A percentile compares a stretch with the other conserved stretches of the same genome.
Conservation (phyloP, 2,888 invertebrate species). For the Cataglyphis altisquamis region DNA sequence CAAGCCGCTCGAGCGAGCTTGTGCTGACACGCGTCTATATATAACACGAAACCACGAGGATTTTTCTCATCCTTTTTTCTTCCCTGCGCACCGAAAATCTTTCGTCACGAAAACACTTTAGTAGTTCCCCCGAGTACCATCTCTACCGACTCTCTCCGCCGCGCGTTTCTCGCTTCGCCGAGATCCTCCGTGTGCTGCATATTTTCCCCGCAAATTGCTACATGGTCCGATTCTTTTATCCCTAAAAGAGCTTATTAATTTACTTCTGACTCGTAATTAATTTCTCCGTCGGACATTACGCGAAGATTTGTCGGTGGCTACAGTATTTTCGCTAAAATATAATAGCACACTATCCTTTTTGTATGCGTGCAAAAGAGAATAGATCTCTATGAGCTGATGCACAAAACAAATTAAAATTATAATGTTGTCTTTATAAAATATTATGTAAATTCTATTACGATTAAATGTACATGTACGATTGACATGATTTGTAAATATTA, state of each 20-base stretch:
- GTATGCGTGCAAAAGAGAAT: not conserved
- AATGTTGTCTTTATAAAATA: not conserved
- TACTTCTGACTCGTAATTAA: conserved; percentile 22
- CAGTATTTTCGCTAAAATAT: not conserved
- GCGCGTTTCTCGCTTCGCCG: conserved; percentile 51
- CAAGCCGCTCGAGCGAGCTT: conserved; percentile 45
- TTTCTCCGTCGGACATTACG: not conserved
- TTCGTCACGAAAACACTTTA: conserved; percentile 75
- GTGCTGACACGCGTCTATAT: conserved; percentile 49
- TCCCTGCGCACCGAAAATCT: conserved; percentile 67
- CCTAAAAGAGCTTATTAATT: conserved; percentile 38
- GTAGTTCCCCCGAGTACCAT: conserved; percentile 70
- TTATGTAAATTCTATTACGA: not conserved
- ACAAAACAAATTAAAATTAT: not conserved
- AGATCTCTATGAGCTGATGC: not conserved
- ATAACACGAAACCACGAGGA: conserved; percentile 50
- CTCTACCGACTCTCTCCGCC: conserved; percentile 14
- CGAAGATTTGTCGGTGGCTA: not conserved
- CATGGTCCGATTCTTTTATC: not conserved
- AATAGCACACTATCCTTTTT: not conserved
- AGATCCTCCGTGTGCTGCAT: conserved; percentile 55
- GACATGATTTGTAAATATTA: not conserved
- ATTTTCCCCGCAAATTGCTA: conserved; percentile 64
- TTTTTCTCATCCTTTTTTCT: conserved; percentile 39
- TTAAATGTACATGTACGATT: not conserved